These are phyloP conservation scores for Protosalanx chinensis DNA, from an alignment of 2,797 vertebrate species.

Conservation along the genomic window DNA sequence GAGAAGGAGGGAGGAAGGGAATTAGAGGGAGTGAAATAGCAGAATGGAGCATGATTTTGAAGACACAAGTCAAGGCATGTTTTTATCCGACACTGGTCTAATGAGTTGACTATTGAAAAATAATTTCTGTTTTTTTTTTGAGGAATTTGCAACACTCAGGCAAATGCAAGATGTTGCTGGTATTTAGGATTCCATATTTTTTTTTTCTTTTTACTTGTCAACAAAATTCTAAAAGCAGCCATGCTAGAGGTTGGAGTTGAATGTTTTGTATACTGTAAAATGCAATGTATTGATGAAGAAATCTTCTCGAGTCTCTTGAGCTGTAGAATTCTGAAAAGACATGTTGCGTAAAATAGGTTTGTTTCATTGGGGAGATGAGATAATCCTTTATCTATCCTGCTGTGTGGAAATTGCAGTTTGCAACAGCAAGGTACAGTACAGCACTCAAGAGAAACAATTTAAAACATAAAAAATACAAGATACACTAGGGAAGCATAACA, in stretches of 20 bases:
- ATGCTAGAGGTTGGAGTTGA: not conserved
- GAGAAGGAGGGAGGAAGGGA: constrained; percentile 28
- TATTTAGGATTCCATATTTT: not conserved
- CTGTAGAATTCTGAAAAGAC: too few species aligned
- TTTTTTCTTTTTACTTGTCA: not conserved
- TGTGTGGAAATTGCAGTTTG: too few species aligned
- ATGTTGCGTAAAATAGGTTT: too few species aligned
- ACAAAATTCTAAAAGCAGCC: not conserved
- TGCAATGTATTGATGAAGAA: too few species aligned
- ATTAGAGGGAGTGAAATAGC: constrained; percentile 2
- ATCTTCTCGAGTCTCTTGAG: too few species aligned
- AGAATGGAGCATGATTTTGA: constrained; percentile 13
- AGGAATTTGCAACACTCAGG: constrained; percentile 11
- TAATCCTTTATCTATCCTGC: too few species aligned
- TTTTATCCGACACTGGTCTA: constrained; percentile 13
- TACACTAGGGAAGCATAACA: too few species aligned
- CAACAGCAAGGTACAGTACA: too few species aligned
- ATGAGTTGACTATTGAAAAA: constrained; percentile 15
- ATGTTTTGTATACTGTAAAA: not conserved
- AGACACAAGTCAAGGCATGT: constrained; percentile 52
- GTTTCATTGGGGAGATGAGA: too few species aligned
- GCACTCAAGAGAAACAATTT: too few species aligned
- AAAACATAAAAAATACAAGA: too few species aligned
- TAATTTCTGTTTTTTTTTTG: not conserved
- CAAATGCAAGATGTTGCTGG: not conserved